phyloP scores from a whole-genome alignment of 2,113 vertebrate genomes.

The Microcebus lehilahytsara region DNA sequence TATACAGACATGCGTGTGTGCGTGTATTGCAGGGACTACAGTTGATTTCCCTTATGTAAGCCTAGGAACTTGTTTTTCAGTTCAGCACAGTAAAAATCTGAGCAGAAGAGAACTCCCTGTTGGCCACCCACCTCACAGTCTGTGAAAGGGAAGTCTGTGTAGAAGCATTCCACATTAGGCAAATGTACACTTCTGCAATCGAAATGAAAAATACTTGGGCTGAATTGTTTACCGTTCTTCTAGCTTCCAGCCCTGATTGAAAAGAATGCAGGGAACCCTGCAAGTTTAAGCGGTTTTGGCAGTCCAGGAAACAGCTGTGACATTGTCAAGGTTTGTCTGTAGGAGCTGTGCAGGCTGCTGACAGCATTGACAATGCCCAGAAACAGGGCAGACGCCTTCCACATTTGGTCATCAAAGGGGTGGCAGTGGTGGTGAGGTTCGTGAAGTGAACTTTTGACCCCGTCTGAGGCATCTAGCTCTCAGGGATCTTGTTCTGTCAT shows the following conservation, averaged over 20 bases:
- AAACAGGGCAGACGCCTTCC: not conserved
- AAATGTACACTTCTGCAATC: constrained; percentile 10
- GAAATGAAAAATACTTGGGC: constrained; percentile 15
- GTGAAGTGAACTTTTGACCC: constrained; percentile 1
- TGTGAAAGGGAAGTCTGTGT: not conserved
- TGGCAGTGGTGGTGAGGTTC: not conserved
- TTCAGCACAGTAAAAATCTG: constrained; percentile 3
- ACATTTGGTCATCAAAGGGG: not conserved
- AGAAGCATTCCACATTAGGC: not conserved
- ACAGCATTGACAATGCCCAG: constrained; percentile 22
- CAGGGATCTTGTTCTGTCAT: not conserved
- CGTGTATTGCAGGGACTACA: not conserved
- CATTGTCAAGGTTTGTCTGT: not conserved
- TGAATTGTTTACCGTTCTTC: not conserved
- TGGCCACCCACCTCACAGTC: constrained; percentile 38
- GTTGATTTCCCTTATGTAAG: not conserved
- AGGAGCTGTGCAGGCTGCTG: constrained; percentile 9
- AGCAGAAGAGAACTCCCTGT: constrained; percentile 22
- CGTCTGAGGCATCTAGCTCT: not conserved
- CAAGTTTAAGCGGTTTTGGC: constrained; percentile 1
- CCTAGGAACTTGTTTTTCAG: constrained; percentile 44
- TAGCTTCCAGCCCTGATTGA: not conserved
- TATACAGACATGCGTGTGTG: not conserved
- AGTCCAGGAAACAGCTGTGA: constrained; percentile 45
- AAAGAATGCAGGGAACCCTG: constrained; percentile 47